Evolutionary conservation across 92 coral and sea anemone species (phyloP), one percentile per base, ranked within the genome.

Genomic region (Chrysogorgia sp.): DNA sequence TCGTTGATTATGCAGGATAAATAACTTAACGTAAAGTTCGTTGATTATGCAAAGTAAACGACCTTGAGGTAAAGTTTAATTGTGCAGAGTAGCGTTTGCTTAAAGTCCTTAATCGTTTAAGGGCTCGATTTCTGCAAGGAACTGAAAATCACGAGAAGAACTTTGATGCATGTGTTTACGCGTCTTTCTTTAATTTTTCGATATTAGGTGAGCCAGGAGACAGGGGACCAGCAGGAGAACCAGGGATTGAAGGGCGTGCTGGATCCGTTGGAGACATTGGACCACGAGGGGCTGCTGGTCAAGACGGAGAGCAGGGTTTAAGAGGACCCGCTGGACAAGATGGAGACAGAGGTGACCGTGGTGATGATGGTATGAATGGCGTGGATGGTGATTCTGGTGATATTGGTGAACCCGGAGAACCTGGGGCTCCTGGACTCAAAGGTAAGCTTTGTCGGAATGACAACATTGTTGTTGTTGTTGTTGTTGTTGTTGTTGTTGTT

Each of bases 261-360:
- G 71, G 47, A 15, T 34, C 74, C 2, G 17, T 13, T 26, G 76
- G 76, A 24, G 59, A 34, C 30, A 5, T 10, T 10, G 76, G 76
- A 45, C 76, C 76, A 41, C 3, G 3, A 49, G 76, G 76, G 21
- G 5, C 76, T 26, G 10, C 37, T 20, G 76, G 76, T 13, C 76
- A 69, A 28, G 60, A 69, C 23, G 76, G 76, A 34, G 76, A 48
- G 12, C 30, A 35, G 31, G 76, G 76, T 5, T 34, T 8, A 2
- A 0, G 41, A 48, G 76, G 76, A 69, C 58, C 55, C 1, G 2
- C 9, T 1, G 76, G 76, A 5, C 24, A 22, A 69, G 23, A 9
- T 2, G 79, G 79, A 20, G 65, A 33, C 37, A 53, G 65, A 72
- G 79, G 79, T 72, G 50, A 53, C 8, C 49, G 49, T 53, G 79